Evolutionary conservation across 2,113 vertebrate genomes (phyloP).

Genomic region (Onychostruthus taczanowskii): DNA sequence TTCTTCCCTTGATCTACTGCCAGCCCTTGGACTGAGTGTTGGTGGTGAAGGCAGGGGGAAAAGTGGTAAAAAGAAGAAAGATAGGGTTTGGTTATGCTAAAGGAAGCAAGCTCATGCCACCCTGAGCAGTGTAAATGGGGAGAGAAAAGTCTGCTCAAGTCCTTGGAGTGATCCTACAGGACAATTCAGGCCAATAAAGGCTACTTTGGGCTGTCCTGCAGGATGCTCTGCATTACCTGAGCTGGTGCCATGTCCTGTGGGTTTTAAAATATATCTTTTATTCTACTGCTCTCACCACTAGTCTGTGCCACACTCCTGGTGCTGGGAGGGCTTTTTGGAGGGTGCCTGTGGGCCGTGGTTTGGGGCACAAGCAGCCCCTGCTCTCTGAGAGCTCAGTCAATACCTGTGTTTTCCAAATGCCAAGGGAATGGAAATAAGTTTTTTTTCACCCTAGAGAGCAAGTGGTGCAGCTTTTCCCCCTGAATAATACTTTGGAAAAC

Average conservation of each 20-base stretch:
- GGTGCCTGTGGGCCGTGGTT: not conserved
- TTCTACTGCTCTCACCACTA: not conserved
- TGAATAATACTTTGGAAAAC: not conserved
- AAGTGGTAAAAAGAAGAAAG: not conserved
- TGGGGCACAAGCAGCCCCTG: not conserved
- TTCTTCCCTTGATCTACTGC: not conserved
- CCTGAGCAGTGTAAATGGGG: not conserved
- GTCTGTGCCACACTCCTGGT: not conserved
- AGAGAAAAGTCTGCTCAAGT: not conserved
- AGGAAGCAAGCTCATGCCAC: not conserved
- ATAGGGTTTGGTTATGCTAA: not conserved
- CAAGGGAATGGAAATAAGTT: not conserved
- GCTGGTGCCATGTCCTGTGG: not conserved
- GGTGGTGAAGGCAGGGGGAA: not conserved
- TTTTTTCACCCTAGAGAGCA: not conserved
- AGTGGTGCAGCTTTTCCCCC: not conserved
- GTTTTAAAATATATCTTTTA: not conserved
- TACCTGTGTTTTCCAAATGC: accelerated
- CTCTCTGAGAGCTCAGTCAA: not conserved
- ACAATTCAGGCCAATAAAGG: not conserved
- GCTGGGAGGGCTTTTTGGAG: not conserved
- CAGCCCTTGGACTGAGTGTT: not conserved
- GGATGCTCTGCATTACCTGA: not conserved
- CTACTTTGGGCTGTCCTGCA: not conserved
- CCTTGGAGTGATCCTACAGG: not conserved